Base-by-base conservation (phyloP, 2,797 vertebrate species). In the Hybognathus amarus region DNA sequence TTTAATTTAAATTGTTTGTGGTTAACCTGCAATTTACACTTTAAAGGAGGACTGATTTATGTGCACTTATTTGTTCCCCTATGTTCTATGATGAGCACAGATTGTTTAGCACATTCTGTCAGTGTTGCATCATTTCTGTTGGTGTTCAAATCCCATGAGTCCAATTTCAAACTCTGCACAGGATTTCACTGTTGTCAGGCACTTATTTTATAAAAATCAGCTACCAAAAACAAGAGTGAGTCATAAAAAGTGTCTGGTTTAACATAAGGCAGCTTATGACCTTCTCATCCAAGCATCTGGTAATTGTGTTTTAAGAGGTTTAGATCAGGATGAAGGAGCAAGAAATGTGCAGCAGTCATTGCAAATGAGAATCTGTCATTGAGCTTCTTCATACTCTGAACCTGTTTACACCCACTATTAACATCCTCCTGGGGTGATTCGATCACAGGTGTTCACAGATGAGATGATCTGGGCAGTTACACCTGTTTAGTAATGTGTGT, bases 301-400 rank as follows among this genome's bases (percentile, higher is more conserved):
- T 70, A 63, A 83, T 70, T 71, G 75, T 83, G 75, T 83, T 83
- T 78, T 42, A 78, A 63, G 40, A 56, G 74, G 27, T 83, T 83
- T 61, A 40, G 82, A 83, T 40, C 38, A 69, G 66, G 66, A 78
- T 71, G 70, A 78, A 77, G 81, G 47, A 83, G 74, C 82, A 33
- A n/a, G 20, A 69, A 77, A 77, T 77, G 66, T 4, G 30, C 56
- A 71, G 54, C 38, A 61, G 10, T 70, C 42, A 6, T 10, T 77
- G 59, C 22, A 59, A 47, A 45, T 63, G 82, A 78, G 52, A 83
- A 77, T 50, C 66, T 70, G 40, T 83, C 38, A 36, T 69, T 59
- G 18, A 47, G 66, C 61, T 70, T 78, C 30, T 52, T 69, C 8
- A 15, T 40, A 6, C 30, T 52, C 17, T 12, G 20, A 50, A 47